Evolutionary conservation across 35 echinoderm and acorn worm species (phyloP).

Genomic region (Apostichopus californicus): DNA sequence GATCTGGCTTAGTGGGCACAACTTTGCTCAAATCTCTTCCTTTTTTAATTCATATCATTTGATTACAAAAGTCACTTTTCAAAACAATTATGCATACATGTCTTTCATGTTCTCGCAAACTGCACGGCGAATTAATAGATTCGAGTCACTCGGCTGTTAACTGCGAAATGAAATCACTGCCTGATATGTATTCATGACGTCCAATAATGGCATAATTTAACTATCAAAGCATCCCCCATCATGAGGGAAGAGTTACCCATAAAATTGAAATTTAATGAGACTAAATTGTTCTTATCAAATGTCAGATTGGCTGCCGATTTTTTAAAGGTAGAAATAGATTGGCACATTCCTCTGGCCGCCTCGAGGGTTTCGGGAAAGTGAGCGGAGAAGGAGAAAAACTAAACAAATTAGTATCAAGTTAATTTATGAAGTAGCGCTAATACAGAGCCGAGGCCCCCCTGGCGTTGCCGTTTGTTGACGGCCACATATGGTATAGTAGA

Average conservation of each 20-base stretch:
- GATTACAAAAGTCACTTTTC: too few relatives aligned
- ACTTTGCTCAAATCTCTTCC: too few relatives aligned
- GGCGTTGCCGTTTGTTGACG: constrained; percentile 26
- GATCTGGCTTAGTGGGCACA: too few relatives aligned
- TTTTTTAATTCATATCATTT: too few relatives aligned
- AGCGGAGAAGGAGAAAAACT: constrained; percentile 9
- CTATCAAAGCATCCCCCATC: background rate
- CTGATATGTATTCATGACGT: constrained; percentile 3
- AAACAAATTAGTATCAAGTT: constrained; percentile 56
- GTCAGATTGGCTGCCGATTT: background rate
- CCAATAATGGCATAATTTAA: constrained; percentile 19
- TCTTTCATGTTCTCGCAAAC: too few relatives aligned
- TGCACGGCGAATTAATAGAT: too few relatives aligned
- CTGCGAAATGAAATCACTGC: background rate
- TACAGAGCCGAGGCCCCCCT: background rate
- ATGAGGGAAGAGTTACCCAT: background rate
- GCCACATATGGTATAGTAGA: constrained; percentile 44
- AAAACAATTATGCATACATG: too few relatives aligned
- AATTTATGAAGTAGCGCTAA: constrained; percentile 48
- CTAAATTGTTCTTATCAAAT: constrained; percentile 20
- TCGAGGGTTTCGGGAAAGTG: constrained; percentile 9
- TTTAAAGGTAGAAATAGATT: constrained; percentile 1
- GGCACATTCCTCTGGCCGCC: constrained; percentile 9
- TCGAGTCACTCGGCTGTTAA: background rate
- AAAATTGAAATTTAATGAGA: constrained; percentile 24